Evolutionary conservation across 2,113 vertebrate genomes (phyloP), one percentile per base, ranked within the genome.

Genomic region (Mandrillus leucophaeus): DNA sequence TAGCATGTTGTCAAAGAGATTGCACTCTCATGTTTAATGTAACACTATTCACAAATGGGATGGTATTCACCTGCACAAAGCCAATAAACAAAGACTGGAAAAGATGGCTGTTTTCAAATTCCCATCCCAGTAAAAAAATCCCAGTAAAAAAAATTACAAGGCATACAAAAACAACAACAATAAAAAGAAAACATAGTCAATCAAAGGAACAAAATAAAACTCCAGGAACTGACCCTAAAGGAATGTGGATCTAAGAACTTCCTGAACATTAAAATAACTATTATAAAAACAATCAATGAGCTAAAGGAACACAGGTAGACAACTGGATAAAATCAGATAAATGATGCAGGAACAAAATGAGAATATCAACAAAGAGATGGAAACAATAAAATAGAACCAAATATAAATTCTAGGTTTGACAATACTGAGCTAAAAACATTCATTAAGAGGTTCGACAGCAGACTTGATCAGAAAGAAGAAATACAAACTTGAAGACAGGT

Each of bases 11-110:
- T 55, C 52, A 18, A 55, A 55, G 18, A 55, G 52, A 55, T 17
- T 55, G 52, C 18, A 55, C 52, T 20, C 18, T 55, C 52, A 18
- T 20, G 18, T 55, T 55, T 55, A 55, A 18, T 55, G 52, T 55
- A 55, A 55, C 52, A 55, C 18, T 55, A 55, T 55, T 55, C 6
- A 55, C 40, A 25, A 59, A 6, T 61, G 9, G 40, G 13, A 80
- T 79, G 2, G 1, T 4, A 48, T 2, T 70, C 11, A 0, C 2
- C 27, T 40, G 8, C 1, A 5, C 38, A 5, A 70, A 72, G 8
- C 11, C 35, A 61, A 11, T 27, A 73, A 1, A 40, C 8, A 23
- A 86, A 64, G 32, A 45, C 11, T 82, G 23, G 2, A 22, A 81
- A 27, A 45, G 6, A 8, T 9, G 17, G 38, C 13, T 73, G 12